A percentile compares a stretch with the other conserved stretches of the same genome.
These are phyloP conservation scores for Bucorvus abyssinicus DNA, from an alignment of 2,797 vertebrate species.

Conservation along the genomic window DNA sequence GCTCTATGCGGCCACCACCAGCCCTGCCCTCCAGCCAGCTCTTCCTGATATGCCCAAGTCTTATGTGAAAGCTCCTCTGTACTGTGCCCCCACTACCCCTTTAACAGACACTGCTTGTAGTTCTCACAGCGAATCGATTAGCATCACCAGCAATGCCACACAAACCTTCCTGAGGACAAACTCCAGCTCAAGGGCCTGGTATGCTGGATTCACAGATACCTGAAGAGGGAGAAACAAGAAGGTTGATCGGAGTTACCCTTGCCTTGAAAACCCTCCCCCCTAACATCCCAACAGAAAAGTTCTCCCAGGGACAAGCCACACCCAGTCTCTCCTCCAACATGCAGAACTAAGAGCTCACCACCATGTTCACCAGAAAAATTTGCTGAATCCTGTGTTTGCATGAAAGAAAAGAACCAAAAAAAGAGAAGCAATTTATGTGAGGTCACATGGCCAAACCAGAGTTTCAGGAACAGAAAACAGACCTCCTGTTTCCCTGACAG, in stretches of 20 bases:
- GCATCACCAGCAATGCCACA: background rate
- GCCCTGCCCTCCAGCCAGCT: background rate
- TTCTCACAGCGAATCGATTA: background rate
- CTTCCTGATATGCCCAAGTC: background rate
- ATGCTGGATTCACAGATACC: conserved; percentile 92
- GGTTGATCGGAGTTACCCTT: background rate
- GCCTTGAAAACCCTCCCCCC: background rate
- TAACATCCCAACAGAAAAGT: background rate
- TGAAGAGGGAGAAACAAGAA: conserved; percentile 46
- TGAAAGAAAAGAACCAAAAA: background rate
- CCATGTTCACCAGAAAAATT: background rate
- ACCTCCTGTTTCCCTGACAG: background rate
- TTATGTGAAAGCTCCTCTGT: background rate
- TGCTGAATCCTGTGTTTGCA: background rate
- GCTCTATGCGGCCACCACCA: background rate
- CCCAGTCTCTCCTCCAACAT: background rate
- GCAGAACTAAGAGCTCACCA: background rate
- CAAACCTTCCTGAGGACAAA: conserved; percentile 83
- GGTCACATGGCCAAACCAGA: background rate
- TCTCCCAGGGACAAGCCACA: background rate
- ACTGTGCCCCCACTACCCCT: background rate
- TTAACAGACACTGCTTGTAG: background rate
- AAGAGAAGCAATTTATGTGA: background rate
- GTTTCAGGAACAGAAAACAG: background rate
- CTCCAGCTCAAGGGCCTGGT: conserved; percentile 86